These are phyloP conservation scores for Hipparchia semele DNA, from an alignment of 2,888 invertebrate genomes.

Conservation along the genomic window DNA sequence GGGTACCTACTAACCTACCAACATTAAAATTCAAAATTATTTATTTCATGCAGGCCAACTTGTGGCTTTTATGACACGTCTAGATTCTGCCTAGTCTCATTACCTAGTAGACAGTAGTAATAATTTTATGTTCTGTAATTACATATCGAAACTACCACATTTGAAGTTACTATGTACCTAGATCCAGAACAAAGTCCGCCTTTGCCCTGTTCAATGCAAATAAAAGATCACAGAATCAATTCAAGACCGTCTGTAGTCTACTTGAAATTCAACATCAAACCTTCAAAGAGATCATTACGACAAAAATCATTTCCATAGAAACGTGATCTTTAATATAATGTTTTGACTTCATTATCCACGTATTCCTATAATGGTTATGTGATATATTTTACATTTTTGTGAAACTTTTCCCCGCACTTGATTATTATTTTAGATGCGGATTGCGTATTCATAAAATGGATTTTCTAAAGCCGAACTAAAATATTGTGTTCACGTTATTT, in stretches of 20 bases:
- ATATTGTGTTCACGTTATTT: background rate
- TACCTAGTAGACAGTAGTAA: too few species aligned
- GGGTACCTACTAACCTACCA: too few species aligned
- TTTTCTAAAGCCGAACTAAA: background rate
- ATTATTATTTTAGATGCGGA: background rate
- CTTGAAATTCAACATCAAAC: slow-evolving; percentile 64
- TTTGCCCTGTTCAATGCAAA: slow-evolving; percentile 68
- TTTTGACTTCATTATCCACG: slow-evolving; percentile 42
- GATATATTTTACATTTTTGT: slow-evolving; percentile 9
- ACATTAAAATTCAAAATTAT: too few species aligned
- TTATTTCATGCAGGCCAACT: too few species aligned
- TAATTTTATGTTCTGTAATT: background rate
- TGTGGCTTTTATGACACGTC: too few species aligned
- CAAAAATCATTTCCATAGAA: slow-evolving; percentile 57
- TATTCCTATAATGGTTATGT: slow-evolving; percentile 23
- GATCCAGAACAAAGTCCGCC: slow-evolving; percentile 36
- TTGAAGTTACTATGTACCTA: background rate
- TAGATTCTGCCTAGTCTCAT: too few species aligned
- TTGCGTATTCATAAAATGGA: background rate
- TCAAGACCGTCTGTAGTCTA: slow-evolving; percentile 54
- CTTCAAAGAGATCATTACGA: slow-evolving; percentile 70
- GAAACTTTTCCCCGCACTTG: background rate
- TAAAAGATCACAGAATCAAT: slow-evolving; percentile 64
- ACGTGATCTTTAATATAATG: slow-evolving; percentile 48
- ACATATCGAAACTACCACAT: slow-evolving; percentile 1